phyloP scores from a whole-genome alignment of 1,140 invertebrate genomes.

The Dreissena polymorpha region DNA sequence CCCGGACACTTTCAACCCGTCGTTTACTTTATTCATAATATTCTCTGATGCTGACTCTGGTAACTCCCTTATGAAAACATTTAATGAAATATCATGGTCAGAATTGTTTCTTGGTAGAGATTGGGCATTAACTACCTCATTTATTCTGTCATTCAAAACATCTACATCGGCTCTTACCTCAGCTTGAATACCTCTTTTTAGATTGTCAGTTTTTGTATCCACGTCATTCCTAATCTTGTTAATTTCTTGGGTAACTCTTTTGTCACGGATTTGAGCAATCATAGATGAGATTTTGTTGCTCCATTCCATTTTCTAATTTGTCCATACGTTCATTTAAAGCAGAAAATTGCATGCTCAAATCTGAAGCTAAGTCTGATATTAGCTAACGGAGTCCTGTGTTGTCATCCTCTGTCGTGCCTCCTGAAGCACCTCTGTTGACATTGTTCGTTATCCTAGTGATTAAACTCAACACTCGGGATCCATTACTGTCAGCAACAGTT shows the following conservation, averaged over 20 bases:
- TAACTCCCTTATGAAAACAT: too few species aligned
- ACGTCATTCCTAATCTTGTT: neutral
- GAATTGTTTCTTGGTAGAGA: neutral
- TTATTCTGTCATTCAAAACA: neutral
- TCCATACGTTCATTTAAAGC: slow-evolving; percentile 17
- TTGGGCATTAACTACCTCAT: neutral
- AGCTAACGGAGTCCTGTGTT: neutral
- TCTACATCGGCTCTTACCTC: neutral
- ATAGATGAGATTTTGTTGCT: slow-evolving; percentile 4
- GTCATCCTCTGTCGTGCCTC: neutral
- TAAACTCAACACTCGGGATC: too few species aligned
- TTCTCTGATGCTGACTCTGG: too few species aligned
- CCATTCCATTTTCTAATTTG: slow-evolving; percentile 3
- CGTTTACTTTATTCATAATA: too few species aligned
- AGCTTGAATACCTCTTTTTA: slow-evolving; percentile 15
- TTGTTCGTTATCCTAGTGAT: too few species aligned
- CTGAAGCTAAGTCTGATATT: slow-evolving; percentile 6
- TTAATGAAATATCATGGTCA: neutral
- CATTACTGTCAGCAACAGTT: neutral
- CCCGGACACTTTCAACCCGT: too few species aligned
- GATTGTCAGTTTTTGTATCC: slow-evolving; percentile 1
- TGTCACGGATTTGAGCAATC: neutral
- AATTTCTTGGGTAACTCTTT: neutral
- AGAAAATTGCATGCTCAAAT: neutral
- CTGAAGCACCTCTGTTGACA: too few species aligned